These are phyloP conservation scores for Serinus canaria DNA, from an alignment of 2,113 vertebrate species.

Conservation along the genomic window DNA sequence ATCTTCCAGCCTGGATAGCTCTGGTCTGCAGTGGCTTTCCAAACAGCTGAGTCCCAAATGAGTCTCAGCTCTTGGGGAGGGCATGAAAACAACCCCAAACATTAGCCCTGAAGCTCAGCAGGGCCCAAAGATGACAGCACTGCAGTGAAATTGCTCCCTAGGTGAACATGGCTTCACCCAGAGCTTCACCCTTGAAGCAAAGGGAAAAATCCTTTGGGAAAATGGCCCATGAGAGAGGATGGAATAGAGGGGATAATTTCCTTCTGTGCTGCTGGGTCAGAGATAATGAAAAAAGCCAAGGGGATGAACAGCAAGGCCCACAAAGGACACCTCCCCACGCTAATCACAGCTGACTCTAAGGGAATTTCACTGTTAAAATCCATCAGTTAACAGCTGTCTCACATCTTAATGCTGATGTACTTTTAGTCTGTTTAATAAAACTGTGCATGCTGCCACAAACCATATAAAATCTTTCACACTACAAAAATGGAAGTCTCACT, in stretches of 20 bases:
- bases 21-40: not conserved
- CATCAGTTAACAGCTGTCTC: not conserved
- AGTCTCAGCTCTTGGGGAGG: not conserved
- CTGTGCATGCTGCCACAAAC: not conserved
- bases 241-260: not conserved
- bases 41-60: not conserved
- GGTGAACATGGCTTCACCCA: not conserved
- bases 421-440: not conserved
- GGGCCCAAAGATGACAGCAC: not conserved
- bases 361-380: not conserved
- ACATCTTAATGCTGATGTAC: not conserved
- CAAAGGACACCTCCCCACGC: not conserved
- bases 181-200: not conserved
- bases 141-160: not conserved
- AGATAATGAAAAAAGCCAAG: not conserved
- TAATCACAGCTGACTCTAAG: not conserved
- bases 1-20: not conserved
- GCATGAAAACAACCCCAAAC: not conserved
- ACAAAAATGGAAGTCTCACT: not conserved
- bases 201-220: not conserved
- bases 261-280: not conserved
- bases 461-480: not conserved
- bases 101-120: not conserved
- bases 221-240: not conserved
- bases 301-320: not conserved